phyloP scores from a whole-genome alignment of 2,113 vertebrate species.

The Toxostoma redivivum region DNA sequence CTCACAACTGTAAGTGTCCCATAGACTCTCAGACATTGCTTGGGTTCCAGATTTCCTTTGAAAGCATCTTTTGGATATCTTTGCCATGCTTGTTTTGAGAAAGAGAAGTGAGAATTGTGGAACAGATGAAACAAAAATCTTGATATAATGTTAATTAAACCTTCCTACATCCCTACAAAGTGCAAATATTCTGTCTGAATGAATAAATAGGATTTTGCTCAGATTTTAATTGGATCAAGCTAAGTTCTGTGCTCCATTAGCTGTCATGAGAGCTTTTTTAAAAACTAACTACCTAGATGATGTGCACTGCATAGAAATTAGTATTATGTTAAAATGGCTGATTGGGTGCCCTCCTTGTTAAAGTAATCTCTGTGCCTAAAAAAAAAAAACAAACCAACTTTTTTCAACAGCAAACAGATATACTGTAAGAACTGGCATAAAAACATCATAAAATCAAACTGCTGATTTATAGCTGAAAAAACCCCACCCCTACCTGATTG shows the following conservation, averaged over 20 bases:
- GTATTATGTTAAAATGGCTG: not conserved
- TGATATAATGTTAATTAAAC: not conserved
- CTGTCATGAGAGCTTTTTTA: not conserved
- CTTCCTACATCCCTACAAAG: not conserved
- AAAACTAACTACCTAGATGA: not conserved
- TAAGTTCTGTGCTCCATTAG: not conserved
- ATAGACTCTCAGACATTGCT: not conserved
- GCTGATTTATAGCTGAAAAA: not conserved
- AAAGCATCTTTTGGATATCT: not conserved
- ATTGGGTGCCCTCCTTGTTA: not conserved
- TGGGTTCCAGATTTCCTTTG: not conserved
- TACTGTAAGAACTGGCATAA: not conserved
- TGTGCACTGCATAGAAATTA: not conserved
- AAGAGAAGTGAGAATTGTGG: not conserved
- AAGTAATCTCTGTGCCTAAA: not conserved
- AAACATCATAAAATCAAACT: not conserved
- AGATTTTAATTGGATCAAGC: not conserved
- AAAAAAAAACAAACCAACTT: not conserved
- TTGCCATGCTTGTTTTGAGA: not conserved
- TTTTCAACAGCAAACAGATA: not conserved
- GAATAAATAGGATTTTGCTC: not conserved
- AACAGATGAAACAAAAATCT: not conserved
- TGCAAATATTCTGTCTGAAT: not conserved
- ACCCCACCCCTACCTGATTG: accelerated
- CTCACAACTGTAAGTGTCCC: not conserved